A percentile compares a stretch with the other conserved stretches of the same genome.
phyloP scores from a whole-genome alignment of 1,140 invertebrate species.

The Onthophagus taurus region DNA sequence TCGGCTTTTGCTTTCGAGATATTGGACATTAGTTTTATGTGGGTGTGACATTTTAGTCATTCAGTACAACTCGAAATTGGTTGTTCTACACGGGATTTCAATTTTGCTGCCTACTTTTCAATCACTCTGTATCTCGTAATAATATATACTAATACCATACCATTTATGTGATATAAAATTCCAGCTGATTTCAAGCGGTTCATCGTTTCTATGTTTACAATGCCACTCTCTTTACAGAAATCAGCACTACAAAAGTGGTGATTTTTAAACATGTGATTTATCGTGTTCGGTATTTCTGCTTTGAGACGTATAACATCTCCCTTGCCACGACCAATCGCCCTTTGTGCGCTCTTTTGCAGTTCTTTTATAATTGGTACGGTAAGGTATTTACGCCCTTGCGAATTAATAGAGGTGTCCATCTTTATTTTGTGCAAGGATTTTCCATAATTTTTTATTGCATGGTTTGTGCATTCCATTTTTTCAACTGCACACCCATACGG shows the following conservation, averaged over 20 bases:
- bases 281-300: background rate
- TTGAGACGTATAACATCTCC: background rate
- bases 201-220: background rate
- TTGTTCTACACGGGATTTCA: too few relatives aligned
- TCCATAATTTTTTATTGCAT: slow-evolving; percentile 24
- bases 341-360: background rate
- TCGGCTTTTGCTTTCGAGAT: too few relatives aligned
- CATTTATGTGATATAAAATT: background rate
- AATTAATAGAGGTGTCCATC: background rate
- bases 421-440: slow-evolving; percentile 13
- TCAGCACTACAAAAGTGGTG: background rate
- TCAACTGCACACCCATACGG: slow-evolving; percentile 27
- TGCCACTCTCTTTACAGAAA: background rate
- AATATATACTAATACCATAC: too few relatives aligned
- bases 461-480: slow-evolving; percentile 31
- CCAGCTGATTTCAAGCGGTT: background rate
- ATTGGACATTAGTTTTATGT: too few relatives aligned
- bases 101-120: too few relatives aligned
- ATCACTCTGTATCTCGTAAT: too few relatives aligned
- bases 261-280: slow-evolving; percentile 3
- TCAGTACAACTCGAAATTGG: too few relatives aligned
- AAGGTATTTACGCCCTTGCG: background rate
- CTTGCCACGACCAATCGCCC: background rate
- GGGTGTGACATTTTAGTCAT: background rate
- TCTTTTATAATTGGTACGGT: background rate